These are phyloP conservation scores for Philopedon plagiatum DNA, from an alignment of 2,888 invertebrate genomes.

Conservation along the genomic window DNA sequence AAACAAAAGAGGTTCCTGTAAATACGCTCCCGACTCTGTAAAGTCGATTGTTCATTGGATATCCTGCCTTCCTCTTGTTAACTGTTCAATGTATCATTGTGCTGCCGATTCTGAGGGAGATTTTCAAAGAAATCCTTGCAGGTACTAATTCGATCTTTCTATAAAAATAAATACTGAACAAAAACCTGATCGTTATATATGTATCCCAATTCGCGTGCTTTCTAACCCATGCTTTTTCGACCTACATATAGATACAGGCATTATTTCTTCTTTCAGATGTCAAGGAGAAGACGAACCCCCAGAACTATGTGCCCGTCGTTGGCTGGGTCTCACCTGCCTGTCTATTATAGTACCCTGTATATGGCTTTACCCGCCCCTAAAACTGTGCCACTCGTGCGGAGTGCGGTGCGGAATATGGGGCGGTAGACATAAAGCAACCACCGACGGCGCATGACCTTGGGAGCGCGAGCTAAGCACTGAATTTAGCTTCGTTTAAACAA, in stretches of 20 bases:
- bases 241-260: too few relatives aligned
- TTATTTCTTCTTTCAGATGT: slow-evolving; percentile 23
- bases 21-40: slow-evolving; percentile 89
- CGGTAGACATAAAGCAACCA: slow-evolving; percentile 75
- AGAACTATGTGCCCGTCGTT: slow-evolving; percentile 75
- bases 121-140: slow-evolving; percentile 87
- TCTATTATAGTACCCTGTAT: slow-evolving; percentile 93
- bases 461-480: slow-evolving; percentile 46
- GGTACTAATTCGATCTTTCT: slow-evolving; percentile 65
- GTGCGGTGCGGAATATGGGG: slow-evolving; percentile 87
- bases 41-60: slow-evolving; percentile 74
- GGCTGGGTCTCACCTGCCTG: slow-evolving; percentile 88
- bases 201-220: too few relatives aligned
- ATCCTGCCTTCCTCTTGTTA: slow-evolving; percentile 84
- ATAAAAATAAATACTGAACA: too few relatives aligned
- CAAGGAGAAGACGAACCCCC: slow-evolving; percentile 45
- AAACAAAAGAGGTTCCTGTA: slow-evolving; percentile 89
- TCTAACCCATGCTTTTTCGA: too few relatives aligned
- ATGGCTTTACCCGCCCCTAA: slow-evolving; percentile 93
- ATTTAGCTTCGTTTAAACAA: slow-evolving; percentile 46
- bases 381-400: slow-evolving; percentile 87
- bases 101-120: slow-evolving; percentile 93
- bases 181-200: not conserved
- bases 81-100: slow-evolving; percentile 94
- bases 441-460: slow-evolving; percentile 49